phyloP scores from a whole-genome alignment of 1,140 invertebrate species.

The Drosophila kepulauana region DNA sequence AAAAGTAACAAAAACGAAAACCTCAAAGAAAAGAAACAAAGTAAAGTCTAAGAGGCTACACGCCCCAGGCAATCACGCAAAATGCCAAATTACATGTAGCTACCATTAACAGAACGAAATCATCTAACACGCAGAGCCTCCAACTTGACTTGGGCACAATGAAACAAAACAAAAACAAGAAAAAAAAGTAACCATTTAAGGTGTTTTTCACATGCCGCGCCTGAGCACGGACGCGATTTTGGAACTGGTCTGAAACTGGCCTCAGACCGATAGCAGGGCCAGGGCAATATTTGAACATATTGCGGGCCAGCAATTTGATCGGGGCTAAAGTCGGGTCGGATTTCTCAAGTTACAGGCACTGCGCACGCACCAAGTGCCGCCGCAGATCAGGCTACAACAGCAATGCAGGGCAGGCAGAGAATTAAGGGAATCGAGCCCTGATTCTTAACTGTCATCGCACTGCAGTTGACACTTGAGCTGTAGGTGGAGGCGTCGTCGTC shows the following conservation, averaged over 20 bases:
- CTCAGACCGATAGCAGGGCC: constrained; percentile 7
- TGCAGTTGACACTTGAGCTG: constrained; percentile 51
- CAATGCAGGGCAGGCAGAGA: constrained; percentile 9
- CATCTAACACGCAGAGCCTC: constrained; percentile 75
- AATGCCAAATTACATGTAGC: constrained; percentile 80
- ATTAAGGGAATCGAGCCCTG: not conserved
- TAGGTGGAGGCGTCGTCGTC: constrained; percentile 23
- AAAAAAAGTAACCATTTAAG: constrained; percentile 75
- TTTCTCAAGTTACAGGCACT: constrained; percentile 47
- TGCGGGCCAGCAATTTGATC: constrained; percentile 43
- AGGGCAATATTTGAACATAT: constrained; percentile 17
- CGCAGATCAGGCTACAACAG: constrained; percentile 29
- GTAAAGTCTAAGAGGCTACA: constrained; percentile 60
- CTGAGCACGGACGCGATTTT: constrained; percentile 17
- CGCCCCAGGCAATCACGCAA: constrained; percentile 83
- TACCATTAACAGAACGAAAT: constrained; percentile 80
- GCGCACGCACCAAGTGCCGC: constrained; percentile 26
- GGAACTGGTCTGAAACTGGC: not conserved
- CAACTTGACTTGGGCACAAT: constrained; percentile 2
- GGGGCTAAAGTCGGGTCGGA: constrained; percentile 3
- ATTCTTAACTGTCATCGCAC: constrained; percentile 36
- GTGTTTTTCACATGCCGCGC: constrained; percentile 69
- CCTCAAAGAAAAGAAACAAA: constrained; percentile 29
- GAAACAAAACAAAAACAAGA: constrained; percentile 10
- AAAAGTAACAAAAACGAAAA: constrained; percentile 8